Evolutionary conservation across 2,797 vertebrate genomes (phyloP).

Genomic region (Hafferia zeledoni): DNA sequence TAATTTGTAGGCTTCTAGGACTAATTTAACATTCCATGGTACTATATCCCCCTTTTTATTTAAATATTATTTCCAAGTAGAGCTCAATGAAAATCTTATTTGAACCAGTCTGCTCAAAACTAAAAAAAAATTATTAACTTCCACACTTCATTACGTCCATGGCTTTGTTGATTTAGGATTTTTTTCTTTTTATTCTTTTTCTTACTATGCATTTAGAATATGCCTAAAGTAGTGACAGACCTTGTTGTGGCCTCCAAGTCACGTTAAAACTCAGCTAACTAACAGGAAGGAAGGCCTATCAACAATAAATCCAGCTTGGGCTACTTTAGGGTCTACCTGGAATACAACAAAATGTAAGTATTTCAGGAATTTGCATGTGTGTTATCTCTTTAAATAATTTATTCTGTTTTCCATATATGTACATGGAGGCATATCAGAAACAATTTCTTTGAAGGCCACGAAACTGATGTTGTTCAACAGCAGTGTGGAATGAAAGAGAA

Average conservation of each 20-base stretch:
- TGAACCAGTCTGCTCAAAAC: not conserved
- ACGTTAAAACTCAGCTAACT: not conserved
- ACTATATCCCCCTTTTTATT: not conserved
- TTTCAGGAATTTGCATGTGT: not conserved
- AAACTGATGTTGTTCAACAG: not conserved
- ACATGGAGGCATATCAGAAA: not conserved
- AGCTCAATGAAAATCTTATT: not conserved
- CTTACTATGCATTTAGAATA: not conserved
- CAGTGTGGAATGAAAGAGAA: not conserved
- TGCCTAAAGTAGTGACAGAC: not conserved
- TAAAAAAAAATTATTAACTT: not conserved
- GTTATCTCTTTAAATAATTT: not conserved
- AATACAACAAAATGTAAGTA: not conserved
- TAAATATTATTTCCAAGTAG: not conserved
- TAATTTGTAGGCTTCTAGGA: not conserved
- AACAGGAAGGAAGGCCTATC: not conserved
- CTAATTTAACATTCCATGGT: not conserved
- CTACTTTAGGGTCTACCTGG: not conserved
- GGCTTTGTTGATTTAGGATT: not conserved
- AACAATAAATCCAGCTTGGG: not conserved
- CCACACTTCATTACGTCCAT: not conserved
- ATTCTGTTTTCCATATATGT: not conserved
- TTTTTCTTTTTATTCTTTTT: not conserved
- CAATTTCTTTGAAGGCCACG: not conserved
- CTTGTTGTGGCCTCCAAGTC: not conserved